A percentile compares a stretch with the other conserved stretches of the same genome.
Conservation (phyloP, 2,113 vertebrate genomes). For the Nycticebus coucang region DNA sequence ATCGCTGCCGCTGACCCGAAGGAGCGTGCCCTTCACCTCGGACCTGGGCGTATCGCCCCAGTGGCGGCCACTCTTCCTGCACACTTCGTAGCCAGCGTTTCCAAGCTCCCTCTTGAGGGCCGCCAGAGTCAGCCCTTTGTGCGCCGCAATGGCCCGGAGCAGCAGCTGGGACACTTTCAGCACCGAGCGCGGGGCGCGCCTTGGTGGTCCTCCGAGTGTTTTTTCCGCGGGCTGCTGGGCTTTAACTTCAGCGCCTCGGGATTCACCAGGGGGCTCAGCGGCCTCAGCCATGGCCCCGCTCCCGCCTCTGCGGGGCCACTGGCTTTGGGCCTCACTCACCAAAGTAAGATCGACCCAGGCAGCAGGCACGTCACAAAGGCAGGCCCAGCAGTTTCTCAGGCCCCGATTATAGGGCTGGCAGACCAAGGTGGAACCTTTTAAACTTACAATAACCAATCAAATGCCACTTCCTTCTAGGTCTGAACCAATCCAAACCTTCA, state of each 20-base stretch:
- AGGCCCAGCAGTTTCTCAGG: neutral
- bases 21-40: neutral
- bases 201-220: rapidly evolving
- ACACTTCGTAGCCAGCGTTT: constrained; percentile 61
- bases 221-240: neutral
- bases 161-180: constrained; percentile 71
- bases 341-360: rapidly evolving
- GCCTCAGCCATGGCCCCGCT: constrained; percentile 42
- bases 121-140: constrained; percentile 41
- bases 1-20: constrained; percentile 61
- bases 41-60: rapidly evolving
- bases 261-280: neutral
- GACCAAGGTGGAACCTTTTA: neutral
- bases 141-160: constrained; percentile 45
- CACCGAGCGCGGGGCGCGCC: neutral
- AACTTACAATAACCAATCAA: neutral
- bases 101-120: constrained; percentile 50
- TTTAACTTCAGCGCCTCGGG: neutral
- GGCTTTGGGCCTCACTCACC: neutral
- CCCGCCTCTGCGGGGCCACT: neutral
- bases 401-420: neutral
- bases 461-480: neutral
- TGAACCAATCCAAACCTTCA: neutral
- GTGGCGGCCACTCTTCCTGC: neutral
- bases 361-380: constrained; percentile 58